Conservation (phyloP, 2,888 invertebrate species). For the Scotopteryx bipunctaria region DNA sequence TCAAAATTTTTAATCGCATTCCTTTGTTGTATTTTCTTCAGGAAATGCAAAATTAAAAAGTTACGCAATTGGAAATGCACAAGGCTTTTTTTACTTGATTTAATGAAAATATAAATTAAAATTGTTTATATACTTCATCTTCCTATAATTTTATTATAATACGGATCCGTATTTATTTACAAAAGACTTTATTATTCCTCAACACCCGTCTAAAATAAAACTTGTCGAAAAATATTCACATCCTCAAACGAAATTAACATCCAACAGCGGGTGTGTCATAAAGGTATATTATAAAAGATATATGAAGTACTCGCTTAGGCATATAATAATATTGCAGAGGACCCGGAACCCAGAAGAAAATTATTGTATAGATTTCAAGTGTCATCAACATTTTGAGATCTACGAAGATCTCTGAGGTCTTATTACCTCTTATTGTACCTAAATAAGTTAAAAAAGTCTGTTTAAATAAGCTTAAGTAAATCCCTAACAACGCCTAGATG, state of each 20-base stretch:
- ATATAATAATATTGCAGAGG: constrained; percentile 57
- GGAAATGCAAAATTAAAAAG: constrained; percentile 41
- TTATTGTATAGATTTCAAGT: neutral
- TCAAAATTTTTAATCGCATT: constrained; percentile 66
- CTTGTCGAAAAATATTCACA: constrained; percentile 37
- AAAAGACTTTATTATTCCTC: neutral
- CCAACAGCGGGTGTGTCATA: constrained; percentile 56
- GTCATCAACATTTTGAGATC: neutral
- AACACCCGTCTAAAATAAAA: constrained; percentile 21
- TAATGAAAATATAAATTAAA: no score
- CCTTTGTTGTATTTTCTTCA: constrained; percentile 55
- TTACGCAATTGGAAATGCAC: constrained; percentile 33
- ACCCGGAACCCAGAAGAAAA: constrained; percentile 25
- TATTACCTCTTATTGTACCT: no score
- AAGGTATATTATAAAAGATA: constrained; percentile 70
- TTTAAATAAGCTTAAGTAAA: no score
- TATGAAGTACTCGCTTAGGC: constrained; percentile 60
- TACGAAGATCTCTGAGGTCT: no score
- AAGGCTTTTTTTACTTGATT: neutral
- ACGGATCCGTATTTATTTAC: neutral
- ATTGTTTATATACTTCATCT: no score
- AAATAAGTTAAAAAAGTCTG: no score
- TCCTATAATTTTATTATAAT: no score
- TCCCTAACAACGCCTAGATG: no score
- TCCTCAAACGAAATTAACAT: constrained; percentile 56